These are phyloP conservation scores for Hyla sarda DNA, from an alignment of 2,113 vertebrate genomes.

Conservation along the genomic window DNA sequence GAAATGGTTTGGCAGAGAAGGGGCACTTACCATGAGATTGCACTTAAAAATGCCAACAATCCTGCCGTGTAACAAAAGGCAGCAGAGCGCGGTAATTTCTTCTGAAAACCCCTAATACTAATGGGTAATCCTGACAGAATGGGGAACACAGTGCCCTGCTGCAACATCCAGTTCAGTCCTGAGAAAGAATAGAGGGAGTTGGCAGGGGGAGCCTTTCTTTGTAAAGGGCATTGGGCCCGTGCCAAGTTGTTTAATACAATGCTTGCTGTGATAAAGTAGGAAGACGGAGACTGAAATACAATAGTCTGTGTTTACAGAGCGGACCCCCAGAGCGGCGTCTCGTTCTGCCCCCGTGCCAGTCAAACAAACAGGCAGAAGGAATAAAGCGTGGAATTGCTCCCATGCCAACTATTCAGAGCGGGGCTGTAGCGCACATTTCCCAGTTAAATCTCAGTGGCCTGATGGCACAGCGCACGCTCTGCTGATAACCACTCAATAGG, in stretches of 20 bases:
- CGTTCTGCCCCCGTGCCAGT: slow-evolving; percentile 2
- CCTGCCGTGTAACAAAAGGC: slow-evolving; percentile 5
- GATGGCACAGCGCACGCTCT: neutral
- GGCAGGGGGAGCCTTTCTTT: neutral
- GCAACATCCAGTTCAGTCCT: neutral
- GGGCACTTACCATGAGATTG: slow-evolving; percentile 30
- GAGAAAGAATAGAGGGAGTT: slow-evolving; percentile 3
- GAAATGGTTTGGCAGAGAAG: neutral
- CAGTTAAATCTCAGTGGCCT: neutral
- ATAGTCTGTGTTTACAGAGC: slow-evolving; percentile 26
- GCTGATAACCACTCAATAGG: slow-evolving; percentile 52
- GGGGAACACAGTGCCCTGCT: neutral
- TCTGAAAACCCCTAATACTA: neutral
- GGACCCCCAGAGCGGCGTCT: slow-evolving; percentile 7
- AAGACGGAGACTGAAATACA: slow-evolving; percentile 19
- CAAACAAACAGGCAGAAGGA: slow-evolving; percentile 24
- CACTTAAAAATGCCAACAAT: slow-evolving; percentile 23
- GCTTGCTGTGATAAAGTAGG: neutral
- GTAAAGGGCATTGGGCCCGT: neutral
- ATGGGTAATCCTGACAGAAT: neutral
- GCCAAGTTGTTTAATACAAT: slow-evolving; percentile 30
- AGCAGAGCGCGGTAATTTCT: too few relatives aligned
- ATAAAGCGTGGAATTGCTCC: slow-evolving; percentile 9
- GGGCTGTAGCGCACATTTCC: neutral
- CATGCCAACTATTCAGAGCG: slow-evolving; percentile 15